Conservation (phyloP, 2,888 invertebrate genomes). For the Gastracanthus pulcherrimus region DNA sequence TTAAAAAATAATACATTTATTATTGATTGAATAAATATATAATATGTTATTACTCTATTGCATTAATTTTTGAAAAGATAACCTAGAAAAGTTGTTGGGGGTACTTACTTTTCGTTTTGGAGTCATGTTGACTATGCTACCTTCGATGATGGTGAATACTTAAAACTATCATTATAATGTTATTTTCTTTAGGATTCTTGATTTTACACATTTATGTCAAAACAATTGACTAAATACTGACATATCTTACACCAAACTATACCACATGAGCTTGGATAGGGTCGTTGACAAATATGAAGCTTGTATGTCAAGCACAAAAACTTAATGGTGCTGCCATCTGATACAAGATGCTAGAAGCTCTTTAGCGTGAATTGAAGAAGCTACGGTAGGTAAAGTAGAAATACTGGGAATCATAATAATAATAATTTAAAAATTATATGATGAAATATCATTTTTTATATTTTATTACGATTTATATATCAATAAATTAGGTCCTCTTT, state of each 20-base stretch:
- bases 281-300: conserved; percentile 56
- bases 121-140: conserved; percentile 68
- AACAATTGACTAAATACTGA: conserved; percentile 55
- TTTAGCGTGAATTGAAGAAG: neutral
- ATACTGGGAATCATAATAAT: too few species aligned
- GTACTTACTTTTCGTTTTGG: conserved; percentile 73
- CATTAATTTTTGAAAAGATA: conserved; percentile 53
- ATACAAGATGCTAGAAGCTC: neutral
- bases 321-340: conserved; percentile 26
- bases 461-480: too few species aligned
- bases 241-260: conserved; percentile 40
- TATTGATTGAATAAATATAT: neutral
- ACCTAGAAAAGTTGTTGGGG: conserved; percentile 40
- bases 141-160: conserved; percentile 48
- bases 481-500: too few species aligned
- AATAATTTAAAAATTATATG: too few species aligned
- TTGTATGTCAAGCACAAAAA: conserved; percentile 41
- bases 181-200: conserved; percentile 47
- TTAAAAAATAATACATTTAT: conserved; percentile 10
- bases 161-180: conserved; percentile 48
- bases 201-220: conserved; percentile 57
- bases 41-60: conserved; percentile 11
- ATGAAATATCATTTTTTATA: too few species aligned
- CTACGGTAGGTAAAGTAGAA: neutral
- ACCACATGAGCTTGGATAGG: conserved; percentile 56